Evolutionary conservation across 2,797 vertebrate genomes (phyloP).

Genomic region (Tragelaphus oryx): DNA sequence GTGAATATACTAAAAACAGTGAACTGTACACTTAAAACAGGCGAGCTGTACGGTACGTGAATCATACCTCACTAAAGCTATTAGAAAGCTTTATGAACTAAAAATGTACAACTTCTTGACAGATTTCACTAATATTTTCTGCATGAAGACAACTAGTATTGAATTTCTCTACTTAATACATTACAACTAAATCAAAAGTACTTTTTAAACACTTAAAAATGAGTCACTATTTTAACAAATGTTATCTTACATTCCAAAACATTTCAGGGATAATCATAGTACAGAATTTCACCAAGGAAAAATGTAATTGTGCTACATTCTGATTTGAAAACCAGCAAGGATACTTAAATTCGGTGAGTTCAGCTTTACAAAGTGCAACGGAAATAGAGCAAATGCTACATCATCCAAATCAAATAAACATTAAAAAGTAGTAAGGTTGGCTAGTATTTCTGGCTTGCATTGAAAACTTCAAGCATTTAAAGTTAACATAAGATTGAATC

Average conservation of each 20-base stretch:
- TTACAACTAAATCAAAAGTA: background rate
- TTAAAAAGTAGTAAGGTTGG: background rate
- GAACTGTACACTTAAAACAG: background rate
- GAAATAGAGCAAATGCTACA: background rate
- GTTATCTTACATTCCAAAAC: conserved; percentile 17
- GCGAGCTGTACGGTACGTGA: background rate
- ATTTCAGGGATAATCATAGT: background rate
- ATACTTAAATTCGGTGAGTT: background rate
- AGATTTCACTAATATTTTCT: background rate
- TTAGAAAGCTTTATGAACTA: background rate
- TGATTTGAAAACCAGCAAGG: background rate
- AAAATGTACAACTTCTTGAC: background rate
- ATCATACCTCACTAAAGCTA: background rate
- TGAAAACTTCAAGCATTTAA: conserved; percentile 12
- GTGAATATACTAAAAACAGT: background rate
- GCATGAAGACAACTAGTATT: background rate
- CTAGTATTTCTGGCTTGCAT: background rate
- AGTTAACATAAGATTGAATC: background rate
- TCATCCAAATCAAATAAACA: background rate
- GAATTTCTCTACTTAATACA: background rate
- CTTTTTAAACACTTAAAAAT: conserved; percentile 20
- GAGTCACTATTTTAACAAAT: background rate
- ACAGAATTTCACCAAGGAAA: conserved; percentile 1
- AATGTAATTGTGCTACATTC: background rate
- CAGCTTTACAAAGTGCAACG: background rate